phyloP scores from a whole-genome alignment of 2,113 vertebrate genomes.

The Chlorodrepanis virens region DNA sequence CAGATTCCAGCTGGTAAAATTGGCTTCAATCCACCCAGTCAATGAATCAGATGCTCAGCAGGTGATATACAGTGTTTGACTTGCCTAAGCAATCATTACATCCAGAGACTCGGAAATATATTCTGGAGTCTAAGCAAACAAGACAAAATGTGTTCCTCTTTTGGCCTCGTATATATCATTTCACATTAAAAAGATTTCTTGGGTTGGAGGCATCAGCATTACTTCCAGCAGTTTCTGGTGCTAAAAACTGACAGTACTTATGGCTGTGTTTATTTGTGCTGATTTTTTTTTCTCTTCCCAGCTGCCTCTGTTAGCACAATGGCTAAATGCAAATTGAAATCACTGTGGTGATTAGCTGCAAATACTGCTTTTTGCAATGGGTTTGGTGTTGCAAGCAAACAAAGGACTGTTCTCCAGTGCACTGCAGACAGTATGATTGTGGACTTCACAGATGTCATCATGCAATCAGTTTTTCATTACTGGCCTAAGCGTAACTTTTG shows the following conservation, averaged over 20 bases:
- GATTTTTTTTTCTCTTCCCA: conserved; percentile 38
- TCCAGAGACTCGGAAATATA: neutral
- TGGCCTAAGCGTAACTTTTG: neutral
- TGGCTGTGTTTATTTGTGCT: conserved; percentile 41
- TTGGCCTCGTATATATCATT: neutral
- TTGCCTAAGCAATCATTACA: conserved; percentile 30
- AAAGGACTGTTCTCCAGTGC: neutral
- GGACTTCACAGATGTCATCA: neutral
- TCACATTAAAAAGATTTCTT: neutral
- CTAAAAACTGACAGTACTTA: conserved; percentile 41
- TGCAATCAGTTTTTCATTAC: neutral
- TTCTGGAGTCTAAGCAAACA: conserved; percentile 31
- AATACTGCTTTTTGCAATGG: conserved; percentile 48
- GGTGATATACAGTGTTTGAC: conserved; percentile 42
- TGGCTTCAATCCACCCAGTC: conserved; percentile 41
- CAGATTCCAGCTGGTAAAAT: conserved; percentile 48
- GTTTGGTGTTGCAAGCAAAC: conserved; percentile 20
- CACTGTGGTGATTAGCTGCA: conserved; percentile 50
- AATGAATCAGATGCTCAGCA: conserved; percentile 40
- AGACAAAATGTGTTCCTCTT: conserved; percentile 5
- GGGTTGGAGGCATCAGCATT: neutral
- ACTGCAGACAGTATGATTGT: neutral
- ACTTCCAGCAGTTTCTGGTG: conserved; percentile 12
- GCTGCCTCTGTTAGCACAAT: conserved; percentile 58
- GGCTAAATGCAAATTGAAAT: conserved; percentile 63